Base-by-base conservation (phyloP, 2,888 invertebrate species). In the Parnassius apollo region DNA sequence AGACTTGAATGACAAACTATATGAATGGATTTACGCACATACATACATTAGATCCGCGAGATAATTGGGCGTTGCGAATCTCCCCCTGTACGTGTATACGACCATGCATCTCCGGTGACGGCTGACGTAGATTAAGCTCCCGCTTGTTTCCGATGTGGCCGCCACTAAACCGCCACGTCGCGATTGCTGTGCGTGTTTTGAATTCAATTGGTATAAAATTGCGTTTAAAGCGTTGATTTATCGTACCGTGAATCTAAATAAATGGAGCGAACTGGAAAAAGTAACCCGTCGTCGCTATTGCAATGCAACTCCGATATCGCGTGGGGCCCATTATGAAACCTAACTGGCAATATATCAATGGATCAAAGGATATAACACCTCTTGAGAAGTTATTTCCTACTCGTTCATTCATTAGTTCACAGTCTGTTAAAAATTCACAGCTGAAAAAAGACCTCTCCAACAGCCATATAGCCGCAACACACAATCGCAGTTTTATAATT, bases 111-210 rank as follows among this genome's bases (percentile, higher is more conserved):
- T 71, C 67, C 50, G 50, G 67, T 53, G 57, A 60, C 61, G 62
- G 12, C 52, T 74, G 78, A 78, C 76, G 73, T 77, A 75, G 76
- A 81, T 81, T 76, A 76, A 77, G 74, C 71, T 68, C 56, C 44
- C 51, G 64, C 58, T 66, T 65, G 65, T 65, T 49, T 61, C 60
- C 65, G 57, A 66, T 57, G 65, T 61, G 61, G 62, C 57, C 65
- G 58, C 69, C 13, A 49, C 49, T 49, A 49, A 49, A 73, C 68
- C 70, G 72, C 75, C 18, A 18, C 18, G 18, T 18, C 18, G 72
- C 75, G 74, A 76, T 75, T 72, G 71, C 76, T 72, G 75, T 65
- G 69, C 75, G 74, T 75, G 75, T 75, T 69, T 69, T 69, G 75
- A 71, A 76, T 78, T 72, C 77, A 77, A 78, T 78, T 70, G 69